Conservation (phyloP, 1,140 invertebrate genomes). For the Holcopasites calliopsidis region DNA sequence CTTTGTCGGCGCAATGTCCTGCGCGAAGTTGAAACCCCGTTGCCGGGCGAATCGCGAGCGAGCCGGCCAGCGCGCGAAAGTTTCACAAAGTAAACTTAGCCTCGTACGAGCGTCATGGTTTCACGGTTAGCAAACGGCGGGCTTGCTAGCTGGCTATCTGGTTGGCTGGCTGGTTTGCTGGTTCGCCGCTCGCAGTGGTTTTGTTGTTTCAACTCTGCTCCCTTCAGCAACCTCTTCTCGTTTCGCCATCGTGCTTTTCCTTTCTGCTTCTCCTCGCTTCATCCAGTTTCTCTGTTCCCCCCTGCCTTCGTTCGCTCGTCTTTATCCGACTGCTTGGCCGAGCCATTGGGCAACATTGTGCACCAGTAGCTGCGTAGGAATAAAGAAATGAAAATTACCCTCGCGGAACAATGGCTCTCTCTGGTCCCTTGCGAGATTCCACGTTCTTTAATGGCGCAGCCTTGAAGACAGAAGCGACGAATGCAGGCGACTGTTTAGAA, state of each 20-base stretch:
- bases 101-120: slow-evolving; percentile 64
- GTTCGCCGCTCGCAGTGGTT: slow-evolving; percentile 64
- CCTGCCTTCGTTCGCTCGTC: background rate
- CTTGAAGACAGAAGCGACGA: slow-evolving; percentile 31
- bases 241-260: slow-evolving; percentile 13
- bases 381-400: slow-evolving; percentile 61
- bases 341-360: slow-evolving; percentile 48
- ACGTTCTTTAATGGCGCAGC: slow-evolving; percentile 31
- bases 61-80: slow-evolving; percentile 60
- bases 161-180: slow-evolving; percentile 55
- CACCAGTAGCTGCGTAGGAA: slow-evolving; percentile 22
- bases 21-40: slow-evolving; percentile 49
- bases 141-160: slow-evolving; percentile 51
- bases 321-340: background rate
- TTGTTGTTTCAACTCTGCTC: slow-evolving; percentile 73
- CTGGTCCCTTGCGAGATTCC: slow-evolving; percentile 32
- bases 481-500: slow-evolving; percentile 46
- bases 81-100: slow-evolving; percentile 76
- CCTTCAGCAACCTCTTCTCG: slow-evolving; percentile 51
- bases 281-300: background rate
- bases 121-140: slow-evolving; percentile 51
- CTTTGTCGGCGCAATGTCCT: slow-evolving; percentile 23
- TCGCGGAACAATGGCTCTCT: slow-evolving; percentile 60
- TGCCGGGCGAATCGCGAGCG: slow-evolving; percentile 35
- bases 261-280: background rate